Base-by-base conservation (phyloP, 1,140 invertebrate species). In the Matsumurasca onukii region DNA sequence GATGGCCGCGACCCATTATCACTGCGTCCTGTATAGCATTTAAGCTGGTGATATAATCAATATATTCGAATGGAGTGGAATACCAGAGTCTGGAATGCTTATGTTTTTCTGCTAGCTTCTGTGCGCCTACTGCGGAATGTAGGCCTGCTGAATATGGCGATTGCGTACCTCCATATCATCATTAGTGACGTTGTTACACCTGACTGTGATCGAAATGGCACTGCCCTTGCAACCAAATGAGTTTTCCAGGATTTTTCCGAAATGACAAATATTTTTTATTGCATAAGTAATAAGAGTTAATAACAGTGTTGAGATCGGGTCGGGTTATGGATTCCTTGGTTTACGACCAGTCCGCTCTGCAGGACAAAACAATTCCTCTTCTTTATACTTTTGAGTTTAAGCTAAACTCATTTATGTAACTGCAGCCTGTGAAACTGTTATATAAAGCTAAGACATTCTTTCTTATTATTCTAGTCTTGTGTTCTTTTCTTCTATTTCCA, bases 131-230 rank as follows among this genome's bases (percentile, higher is more conserved):
- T n/a, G 31, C 17, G 31, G 62, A 65, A 65, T 65, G 62, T 45
- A 45, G 62, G 31, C 61, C 62, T 45, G 20, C 62, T 65, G 62
- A 65, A 65, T 65, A 65, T 65, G 62, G 62, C 30, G 27, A 48
- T 65, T 30, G 62, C 62, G 62, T 65, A 39, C 62, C 34, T 25
- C 20, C 31, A 65, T 39, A 65, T 65, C 25, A 65, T 65, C 62
- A 65, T 65, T 65, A 65, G 62, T 45, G 62, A 45, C 22, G 62
- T 65, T 48, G 61, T 65, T 59, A 29, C 55, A 59, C 55, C 55
- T 59, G 55, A 17, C 22, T 12, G 2, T 25, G 24, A 59, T n/a
- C 55, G 55, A 27, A 2, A 25, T 59, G 12, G 49, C 49, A 20
- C 49, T 22, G 55, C 30, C 55, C 55, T 59, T 59, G 55, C 55